Base-by-base conservation (phyloP, 2,113 vertebrate species). In the Thryonomys swinderianus region DNA sequence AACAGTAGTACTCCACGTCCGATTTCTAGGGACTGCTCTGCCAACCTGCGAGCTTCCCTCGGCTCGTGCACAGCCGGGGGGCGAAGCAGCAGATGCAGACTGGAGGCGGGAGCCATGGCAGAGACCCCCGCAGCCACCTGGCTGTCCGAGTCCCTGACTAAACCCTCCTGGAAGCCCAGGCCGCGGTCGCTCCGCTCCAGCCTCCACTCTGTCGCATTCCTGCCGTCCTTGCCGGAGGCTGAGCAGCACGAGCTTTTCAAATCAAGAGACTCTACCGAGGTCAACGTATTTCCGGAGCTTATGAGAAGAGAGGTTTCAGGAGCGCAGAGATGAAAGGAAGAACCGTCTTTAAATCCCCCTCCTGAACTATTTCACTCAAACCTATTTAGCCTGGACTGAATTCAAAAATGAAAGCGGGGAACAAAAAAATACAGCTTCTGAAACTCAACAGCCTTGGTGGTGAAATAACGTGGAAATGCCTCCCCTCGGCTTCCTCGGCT, bases 201-300 rank as follows among this genome's bases (percentile, higher is more conserved):
- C 32, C 45, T 40, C 32, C 2, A 34, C 48, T 59, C 34, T 20
- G 17, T 57, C 34, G 69, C 30, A 62, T 0, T 11, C 13, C 40
- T 78, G 59, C 40, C 25, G 69, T 91, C 25, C 32, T 45, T 10
- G 6, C 21, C 7, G 10, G 10, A 66, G 11, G 45, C 34, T 62
- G 40, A 34, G n/a, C 16, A 32, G 23, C 7, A n/a, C 25, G 67
- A 34, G 32, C 14, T 96, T 23, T 67, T 66, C 86, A 73, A 91
- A 91, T 34, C 79, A 90, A 74, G 73, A 81, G 20, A 7, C n/a
- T 90, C 48, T 67, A 12, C 3, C 40, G n/a, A 37, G 51, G n/a
- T 85, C 71, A 86, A 94, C 23, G 27, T 82, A 91, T 82, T 94
- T 95, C 55, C 85, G 62, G 21, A 95, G 20, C 66, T 93, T 90